Evolutionary conservation across 2,113 vertebrate genomes (phyloP).

Genomic region (Panthera uncia): DNA sequence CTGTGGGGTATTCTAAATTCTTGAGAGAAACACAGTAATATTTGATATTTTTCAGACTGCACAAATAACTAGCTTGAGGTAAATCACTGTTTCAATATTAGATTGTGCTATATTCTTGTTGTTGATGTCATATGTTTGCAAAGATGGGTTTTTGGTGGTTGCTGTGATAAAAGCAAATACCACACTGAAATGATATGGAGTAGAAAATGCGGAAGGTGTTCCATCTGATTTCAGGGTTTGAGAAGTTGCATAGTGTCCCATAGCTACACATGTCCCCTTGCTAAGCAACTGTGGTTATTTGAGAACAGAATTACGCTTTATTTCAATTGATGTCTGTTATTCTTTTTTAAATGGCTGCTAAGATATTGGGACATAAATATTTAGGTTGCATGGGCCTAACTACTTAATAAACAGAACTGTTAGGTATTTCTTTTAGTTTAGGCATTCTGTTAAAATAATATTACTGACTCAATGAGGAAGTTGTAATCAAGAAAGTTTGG

Average conservation of each 20-base stretch:
- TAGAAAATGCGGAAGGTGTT: not conserved
- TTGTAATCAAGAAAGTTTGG: not conserved
- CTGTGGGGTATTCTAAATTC: not conserved
- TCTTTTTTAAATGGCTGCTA: not conserved
- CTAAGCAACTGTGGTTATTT: not conserved
- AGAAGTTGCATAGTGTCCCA: not conserved
- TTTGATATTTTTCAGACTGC: not conserved
- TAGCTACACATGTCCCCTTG: not conserved
- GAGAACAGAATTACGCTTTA: not conserved
- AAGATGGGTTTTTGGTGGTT: not conserved
- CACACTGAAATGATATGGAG: not conserved
- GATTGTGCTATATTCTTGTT: not conserved
- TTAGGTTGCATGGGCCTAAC: not conserved
- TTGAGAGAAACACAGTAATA: not conserved
- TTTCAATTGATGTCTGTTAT: not conserved
- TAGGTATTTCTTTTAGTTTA: not conserved
- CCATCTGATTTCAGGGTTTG: not conserved
- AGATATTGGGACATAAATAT: not conserved
- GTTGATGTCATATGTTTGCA: not conserved
- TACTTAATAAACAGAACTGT: not conserved
- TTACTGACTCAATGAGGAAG: not conserved
- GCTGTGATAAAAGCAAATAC: not conserved
- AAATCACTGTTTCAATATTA: not conserved
- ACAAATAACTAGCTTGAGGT: not conserved
- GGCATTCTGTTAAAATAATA: not conserved